Base-by-base conservation (phyloP, 2,888 invertebrate species). In the Idaea dimidiata region DNA sequence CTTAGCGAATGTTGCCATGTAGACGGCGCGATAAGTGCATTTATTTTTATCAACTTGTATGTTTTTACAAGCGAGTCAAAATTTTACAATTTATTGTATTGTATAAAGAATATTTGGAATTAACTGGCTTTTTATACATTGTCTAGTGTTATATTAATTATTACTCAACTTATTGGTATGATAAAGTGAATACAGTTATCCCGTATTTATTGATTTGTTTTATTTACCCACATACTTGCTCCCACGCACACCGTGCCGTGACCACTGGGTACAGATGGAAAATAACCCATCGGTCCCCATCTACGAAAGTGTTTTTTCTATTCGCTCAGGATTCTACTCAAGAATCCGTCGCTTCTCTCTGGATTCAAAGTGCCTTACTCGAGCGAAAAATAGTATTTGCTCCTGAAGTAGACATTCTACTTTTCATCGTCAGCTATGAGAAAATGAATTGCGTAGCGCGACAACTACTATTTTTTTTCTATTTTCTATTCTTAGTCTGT, bases 101-200 rank as follows among this genome's bases (percentile, higher is more conserved):
- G 74, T 83, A 79, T 82, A 81, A 77, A 82, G 80, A 76, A 75
- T 77, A 78, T 83, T 82, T 78, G 80, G 80, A 83, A 79, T 81
- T 82, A 82, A 82, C 80, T 78, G 83, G 85, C 87, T 88, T 86
- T 86, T 86, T 87, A 87, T 87, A 89, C 82, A 85, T 82, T 87
- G 75, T 77, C 77, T 87, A 88, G 86, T 86, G 80, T 82, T 86
- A 69, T 62, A 66, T 32, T 59, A 72, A 76, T 14, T 77, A 77
- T 78, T 82, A 83, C 75, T 75, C 80, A 79, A 73, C 80, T 82
- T 82, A 72, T 79, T 86, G 84, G 80, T 84, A 78, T 82, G 80
- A 76, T 75, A 80, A 77, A 79, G 79, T 86, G 82, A 86, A 87
- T 83, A 86, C 80, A 85, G 83, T 79, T 87, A 88, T 83, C 83